A percentile compares a stretch with the other conserved stretches of the same genome.
Conservation (phyloP, 2,797 vertebrate genomes). For the Helostoma temminkii region DNA sequence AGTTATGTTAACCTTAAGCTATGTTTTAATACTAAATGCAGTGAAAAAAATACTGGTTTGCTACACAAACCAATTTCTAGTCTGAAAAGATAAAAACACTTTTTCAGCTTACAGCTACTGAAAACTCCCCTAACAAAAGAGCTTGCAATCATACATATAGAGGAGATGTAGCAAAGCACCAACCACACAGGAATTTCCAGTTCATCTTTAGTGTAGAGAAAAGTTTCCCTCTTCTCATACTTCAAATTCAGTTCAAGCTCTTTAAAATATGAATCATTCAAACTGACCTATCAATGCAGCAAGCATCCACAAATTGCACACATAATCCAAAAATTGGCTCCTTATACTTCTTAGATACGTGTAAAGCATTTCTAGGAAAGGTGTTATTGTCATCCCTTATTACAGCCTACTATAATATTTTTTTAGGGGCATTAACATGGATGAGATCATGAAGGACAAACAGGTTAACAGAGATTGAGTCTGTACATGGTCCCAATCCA, state of each 20-base stretch:
- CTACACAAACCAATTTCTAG: neutral
- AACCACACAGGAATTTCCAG: neutral
- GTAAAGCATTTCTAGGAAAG: too few species aligned
- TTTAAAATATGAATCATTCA: neutral
- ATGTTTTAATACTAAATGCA: too few species aligned
- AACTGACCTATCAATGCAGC: slow-evolving; percentile 24
- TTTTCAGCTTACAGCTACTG: slow-evolving; percentile 2
- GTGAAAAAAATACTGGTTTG: too few species aligned
- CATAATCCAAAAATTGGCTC: neutral
- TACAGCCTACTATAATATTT: neutral
- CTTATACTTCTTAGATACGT: too few species aligned
- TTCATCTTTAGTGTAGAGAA: neutral
- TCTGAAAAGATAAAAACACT: neutral
- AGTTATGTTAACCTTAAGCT: too few species aligned
- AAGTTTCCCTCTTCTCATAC: too few species aligned
- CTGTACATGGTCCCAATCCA: neutral
- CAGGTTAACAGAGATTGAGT: neutral
- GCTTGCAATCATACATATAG: neutral
- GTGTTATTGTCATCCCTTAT: too few species aligned
- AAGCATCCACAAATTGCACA: neutral
- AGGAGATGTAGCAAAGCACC: neutral
- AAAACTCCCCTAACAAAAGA: neutral
- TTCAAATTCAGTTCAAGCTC: too few species aligned
- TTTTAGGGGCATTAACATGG: slow-evolving; percentile 4
- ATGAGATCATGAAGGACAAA: slow-evolving; percentile 10